A percentile compares a stretch with the other conserved stretches of the same genome.
Conservation (phyloP, 2,113 vertebrate species). For the Cyphomyrus discorhynchus region DNA sequence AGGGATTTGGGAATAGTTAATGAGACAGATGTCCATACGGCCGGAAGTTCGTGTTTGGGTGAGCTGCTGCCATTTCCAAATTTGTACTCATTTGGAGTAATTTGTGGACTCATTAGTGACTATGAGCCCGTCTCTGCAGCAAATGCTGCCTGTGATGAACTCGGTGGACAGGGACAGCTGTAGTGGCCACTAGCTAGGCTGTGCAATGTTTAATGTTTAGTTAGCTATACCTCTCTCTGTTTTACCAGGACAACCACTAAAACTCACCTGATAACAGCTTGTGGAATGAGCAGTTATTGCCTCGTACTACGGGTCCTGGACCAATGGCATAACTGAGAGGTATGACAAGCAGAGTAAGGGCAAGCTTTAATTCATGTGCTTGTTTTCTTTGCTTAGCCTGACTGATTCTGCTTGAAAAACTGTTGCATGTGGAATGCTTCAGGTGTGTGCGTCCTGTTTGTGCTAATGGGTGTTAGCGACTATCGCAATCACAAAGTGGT, state of each 20-base stretch:
- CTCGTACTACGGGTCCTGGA: not conserved
- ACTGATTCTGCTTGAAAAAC: not conserved
- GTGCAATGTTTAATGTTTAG: not conserved
- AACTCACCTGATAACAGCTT: not conserved
- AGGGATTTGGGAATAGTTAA: not conserved
- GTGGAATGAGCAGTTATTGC: constrained; percentile 3
- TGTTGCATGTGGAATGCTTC: not conserved
- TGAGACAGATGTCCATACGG: constrained; percentile 8
- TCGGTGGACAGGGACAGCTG: not conserved
- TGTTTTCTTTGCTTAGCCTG: not conserved
- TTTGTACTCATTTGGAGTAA: not conserved
- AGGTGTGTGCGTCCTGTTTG: not conserved
- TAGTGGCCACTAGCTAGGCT: not conserved
- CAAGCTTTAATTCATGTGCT: not conserved
- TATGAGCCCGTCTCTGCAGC: not conserved
- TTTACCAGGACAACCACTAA: not conserved
- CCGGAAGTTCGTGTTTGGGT: not conserved
- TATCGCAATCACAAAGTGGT: not conserved
- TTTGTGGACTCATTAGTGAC: not conserved
- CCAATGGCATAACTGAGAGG: not conserved
- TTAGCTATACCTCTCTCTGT: not conserved
- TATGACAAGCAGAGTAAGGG: not conserved
- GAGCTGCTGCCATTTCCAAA: not conserved
- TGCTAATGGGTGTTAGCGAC: not conserved
- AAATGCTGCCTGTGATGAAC: not conserved